These are phyloP conservation scores for Thamnophis elegans DNA, from an alignment of 2,797 vertebrate genomes.

Conservation along the genomic window DNA sequence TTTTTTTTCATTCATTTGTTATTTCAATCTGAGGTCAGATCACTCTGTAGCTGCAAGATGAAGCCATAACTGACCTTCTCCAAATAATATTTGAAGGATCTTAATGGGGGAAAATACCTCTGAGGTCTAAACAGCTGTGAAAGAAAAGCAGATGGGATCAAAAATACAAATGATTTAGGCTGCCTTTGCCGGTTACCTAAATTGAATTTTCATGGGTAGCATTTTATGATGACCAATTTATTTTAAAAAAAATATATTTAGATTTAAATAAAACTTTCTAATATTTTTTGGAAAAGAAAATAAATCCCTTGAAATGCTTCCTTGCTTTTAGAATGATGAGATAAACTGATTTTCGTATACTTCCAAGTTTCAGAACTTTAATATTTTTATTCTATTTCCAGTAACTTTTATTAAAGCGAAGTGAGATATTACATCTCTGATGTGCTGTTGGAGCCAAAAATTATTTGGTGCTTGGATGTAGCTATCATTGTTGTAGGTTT, in stretches of 20 bases:
- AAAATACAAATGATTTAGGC: slow-evolving; percentile 52
- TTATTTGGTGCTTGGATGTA: slow-evolving; percentile 51
- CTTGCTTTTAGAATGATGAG: slow-evolving; percentile 74
- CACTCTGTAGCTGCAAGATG: slow-evolving; percentile 62
- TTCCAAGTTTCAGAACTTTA: slow-evolving; percentile 68
- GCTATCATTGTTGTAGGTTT: slow-evolving; percentile 40
- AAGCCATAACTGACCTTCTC: slow-evolving; percentile 81
- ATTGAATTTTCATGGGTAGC: slow-evolving; percentile 69
- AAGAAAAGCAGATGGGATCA: slow-evolving; percentile 57
- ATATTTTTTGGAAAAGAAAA: slow-evolving; percentile 70
- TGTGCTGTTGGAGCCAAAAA: slow-evolving; percentile 42
- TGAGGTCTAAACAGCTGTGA: slow-evolving; percentile 51
- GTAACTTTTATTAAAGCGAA: slow-evolving; percentile 52
- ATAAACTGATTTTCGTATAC: slow-evolving; percentile 72
- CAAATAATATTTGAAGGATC: slow-evolving; percentile 70
- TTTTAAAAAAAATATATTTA: slow-evolving; percentile 73
- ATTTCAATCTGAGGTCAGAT: slow-evolving; percentile 66
- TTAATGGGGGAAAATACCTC: slow-evolving; percentile 26
- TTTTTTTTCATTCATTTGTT: slow-evolving; percentile 67
- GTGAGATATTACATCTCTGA: slow-evolving; percentile 44
- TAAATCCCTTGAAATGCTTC: slow-evolving; percentile 71
- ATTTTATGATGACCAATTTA: slow-evolving; percentile 77
- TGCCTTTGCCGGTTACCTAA: slow-evolving; percentile 63
- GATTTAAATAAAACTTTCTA: slow-evolving; percentile 78
- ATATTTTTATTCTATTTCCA: slow-evolving; percentile 69